Conservation (phyloP, 2,113 vertebrate species). For the Antechinus stuartii region DNA sequence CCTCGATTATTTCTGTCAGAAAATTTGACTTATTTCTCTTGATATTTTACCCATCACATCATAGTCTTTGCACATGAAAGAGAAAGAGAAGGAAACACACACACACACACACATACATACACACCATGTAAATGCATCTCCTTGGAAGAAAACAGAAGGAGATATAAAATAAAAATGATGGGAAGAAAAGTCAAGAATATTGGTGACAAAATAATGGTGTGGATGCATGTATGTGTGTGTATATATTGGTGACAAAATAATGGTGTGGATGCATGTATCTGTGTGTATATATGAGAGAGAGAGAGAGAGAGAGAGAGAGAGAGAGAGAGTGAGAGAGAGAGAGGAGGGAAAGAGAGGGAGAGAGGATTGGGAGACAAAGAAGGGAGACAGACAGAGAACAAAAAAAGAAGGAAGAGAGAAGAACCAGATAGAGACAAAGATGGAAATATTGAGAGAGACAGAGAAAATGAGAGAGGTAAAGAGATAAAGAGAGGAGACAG, state of each 20-base stretch:
- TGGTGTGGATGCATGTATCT: accelerated
- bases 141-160: conserved; percentile 50
- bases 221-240: background rate
- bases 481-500: background rate
- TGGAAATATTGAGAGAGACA: background rate
- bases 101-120: background rate
- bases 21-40: conserved; percentile 65
- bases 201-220: background rate
- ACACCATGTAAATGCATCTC: background rate
- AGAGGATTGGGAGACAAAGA: no score
- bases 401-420: no score
- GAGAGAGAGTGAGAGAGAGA: background rate
- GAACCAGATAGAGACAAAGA: background rate
- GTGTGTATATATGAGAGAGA: background rate
- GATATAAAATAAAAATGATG: conserved; percentile 19
- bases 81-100: background rate
- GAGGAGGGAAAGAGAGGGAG: background rate
- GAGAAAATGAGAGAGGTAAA: background rate
- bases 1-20: conserved; percentile 71
- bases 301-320: no score
- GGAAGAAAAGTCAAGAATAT: conserved; percentile 23
- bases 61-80: conserved; percentile 28
- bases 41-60: conserved; percentile 71
- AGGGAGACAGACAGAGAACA: background rate
- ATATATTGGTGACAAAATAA: conserved; percentile 14